phyloP scores from a whole-genome alignment of 2,888 invertebrate species.

The Mantis religiosa region DNA sequence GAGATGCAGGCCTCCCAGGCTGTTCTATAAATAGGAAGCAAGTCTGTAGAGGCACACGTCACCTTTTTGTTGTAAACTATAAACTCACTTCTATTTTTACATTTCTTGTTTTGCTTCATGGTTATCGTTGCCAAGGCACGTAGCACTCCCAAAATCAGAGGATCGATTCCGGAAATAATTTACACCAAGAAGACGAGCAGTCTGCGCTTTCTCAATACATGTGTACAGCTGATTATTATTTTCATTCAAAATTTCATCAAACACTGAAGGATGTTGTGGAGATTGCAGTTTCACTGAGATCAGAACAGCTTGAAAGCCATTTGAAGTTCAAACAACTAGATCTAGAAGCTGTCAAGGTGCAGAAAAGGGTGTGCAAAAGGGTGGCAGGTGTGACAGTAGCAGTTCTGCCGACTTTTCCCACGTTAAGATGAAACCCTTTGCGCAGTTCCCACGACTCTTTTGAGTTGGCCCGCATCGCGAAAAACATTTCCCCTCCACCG shows the following conservation, averaged over 20 bases:
- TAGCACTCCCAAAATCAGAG: neutral
- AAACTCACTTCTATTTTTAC: neutral
- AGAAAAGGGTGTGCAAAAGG: neutral
- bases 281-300: too few relatives aligned
- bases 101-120: neutral
- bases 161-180: neutral
- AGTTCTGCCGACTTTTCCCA: neutral
- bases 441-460: neutral
- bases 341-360: neutral
- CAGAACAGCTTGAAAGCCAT: too few relatives aligned
- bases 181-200: neutral
- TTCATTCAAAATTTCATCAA: too few relatives aligned
- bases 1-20: neutral
- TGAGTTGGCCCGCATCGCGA: neutral
- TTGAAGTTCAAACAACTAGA: too few relatives aligned
- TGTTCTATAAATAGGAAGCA: neutral
- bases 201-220: too few relatives aligned
- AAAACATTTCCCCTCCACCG: neutral
- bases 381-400: neutral
- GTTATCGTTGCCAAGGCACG: neutral
- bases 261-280: too few relatives aligned
- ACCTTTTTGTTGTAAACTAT: neutral
- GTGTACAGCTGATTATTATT: too few relatives aligned
- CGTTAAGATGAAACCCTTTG: neutral
- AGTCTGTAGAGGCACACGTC: neutral